A percentile compares a stretch with the other conserved stretches of the same genome.
Conservation (phyloP, 2,888 invertebrate species). For the Lamellibrachia satsuma region DNA sequence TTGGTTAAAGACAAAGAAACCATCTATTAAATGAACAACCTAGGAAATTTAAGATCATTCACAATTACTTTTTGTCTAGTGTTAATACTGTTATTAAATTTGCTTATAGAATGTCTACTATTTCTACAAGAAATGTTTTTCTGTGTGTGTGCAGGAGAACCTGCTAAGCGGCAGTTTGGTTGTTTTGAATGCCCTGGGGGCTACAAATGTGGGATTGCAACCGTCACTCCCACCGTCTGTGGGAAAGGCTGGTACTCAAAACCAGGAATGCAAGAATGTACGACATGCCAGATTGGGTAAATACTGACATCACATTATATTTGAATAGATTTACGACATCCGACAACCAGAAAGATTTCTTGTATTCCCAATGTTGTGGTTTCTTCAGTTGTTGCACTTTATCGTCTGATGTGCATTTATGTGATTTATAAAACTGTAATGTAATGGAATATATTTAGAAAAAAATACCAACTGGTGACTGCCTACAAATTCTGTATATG, state of each 20-base stretch:
- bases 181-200: constrained; percentile 60
- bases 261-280: constrained; percentile 52
- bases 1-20: not conserved
- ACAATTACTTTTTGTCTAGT: not conserved
- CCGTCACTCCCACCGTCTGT: constrained; percentile 52
- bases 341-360: not conserved
- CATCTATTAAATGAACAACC: not conserved
- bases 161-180: constrained; percentile 56
- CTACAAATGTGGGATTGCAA: constrained; percentile 50
- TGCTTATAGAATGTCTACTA: not conserved
- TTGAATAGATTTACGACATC: not conserved
- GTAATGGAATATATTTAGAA: too few relatives aligned
- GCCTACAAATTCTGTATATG: too few relatives aligned
- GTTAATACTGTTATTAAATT: too few relatives aligned
- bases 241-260: constrained; percentile 53
- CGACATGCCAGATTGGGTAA: constrained; percentile 57
- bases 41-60: not conserved
- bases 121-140: not conserved
- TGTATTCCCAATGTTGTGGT: not conserved
- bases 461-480: too few relatives aligned
- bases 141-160: constrained; percentile 45
- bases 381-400: too few relatives aligned
- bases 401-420: too few relatives aligned
- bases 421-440: too few relatives aligned
- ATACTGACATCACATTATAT: constrained; percentile 29